Conservation (phyloP, 2,113 vertebrate species). For the Coregonus clupeaformis region DNA sequence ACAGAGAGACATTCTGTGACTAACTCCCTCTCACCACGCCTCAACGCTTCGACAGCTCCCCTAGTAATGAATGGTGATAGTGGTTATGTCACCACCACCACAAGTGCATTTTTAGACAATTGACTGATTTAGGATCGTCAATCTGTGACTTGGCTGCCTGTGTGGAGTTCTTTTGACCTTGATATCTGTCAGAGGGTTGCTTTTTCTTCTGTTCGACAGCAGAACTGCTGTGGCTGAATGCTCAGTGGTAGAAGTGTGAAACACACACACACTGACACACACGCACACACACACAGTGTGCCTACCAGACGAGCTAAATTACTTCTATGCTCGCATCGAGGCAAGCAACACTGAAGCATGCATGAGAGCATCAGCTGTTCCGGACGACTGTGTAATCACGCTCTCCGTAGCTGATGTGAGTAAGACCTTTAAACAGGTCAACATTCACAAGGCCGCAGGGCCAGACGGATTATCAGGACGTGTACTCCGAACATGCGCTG, state of each 20-base stretch:
- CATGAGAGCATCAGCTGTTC: too few relatives aligned
- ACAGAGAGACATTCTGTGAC: background rate
- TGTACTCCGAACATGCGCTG: too few relatives aligned
- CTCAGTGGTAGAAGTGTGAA: background rate
- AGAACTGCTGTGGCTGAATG: background rate
- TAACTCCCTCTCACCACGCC: background rate
- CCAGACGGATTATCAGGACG: too few relatives aligned
- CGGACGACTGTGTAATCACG: too few relatives aligned
- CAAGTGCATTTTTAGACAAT: background rate
- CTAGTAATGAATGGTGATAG: background rate
- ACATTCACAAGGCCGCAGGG: too few relatives aligned
- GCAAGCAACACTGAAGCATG: too few relatives aligned
- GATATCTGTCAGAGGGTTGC: background rate
- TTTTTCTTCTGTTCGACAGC: background rate
- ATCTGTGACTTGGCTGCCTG: background rate
- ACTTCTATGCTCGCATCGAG: too few relatives aligned
- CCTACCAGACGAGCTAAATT: too few relatives aligned
- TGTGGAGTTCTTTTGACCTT: background rate
- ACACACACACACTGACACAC: too few relatives aligned
- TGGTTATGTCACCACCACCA: background rate
- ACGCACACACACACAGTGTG: too few relatives aligned
- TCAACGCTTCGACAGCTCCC: background rate
- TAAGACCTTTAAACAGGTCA: too few relatives aligned
- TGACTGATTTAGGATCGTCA: background rate
- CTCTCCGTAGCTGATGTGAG: too few relatives aligned